Evolutionary conservation across 1,140 invertebrate species (phyloP), one percentile per base, ranked within the genome.

Genomic region (Scylla paramamosain): DNA sequence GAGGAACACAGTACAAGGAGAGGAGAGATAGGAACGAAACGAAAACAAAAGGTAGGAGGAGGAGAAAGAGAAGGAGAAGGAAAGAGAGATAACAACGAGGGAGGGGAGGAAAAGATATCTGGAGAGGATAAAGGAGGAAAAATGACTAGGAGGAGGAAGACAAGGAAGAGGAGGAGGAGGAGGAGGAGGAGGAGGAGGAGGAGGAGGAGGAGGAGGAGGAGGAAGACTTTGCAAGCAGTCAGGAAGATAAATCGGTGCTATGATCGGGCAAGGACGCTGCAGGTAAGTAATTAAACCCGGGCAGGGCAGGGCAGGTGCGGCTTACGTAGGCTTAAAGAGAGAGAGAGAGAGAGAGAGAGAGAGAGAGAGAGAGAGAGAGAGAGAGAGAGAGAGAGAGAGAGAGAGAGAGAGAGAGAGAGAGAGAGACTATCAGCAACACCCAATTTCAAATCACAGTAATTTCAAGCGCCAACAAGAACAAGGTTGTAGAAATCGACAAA

Each of bases 301-400:
- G 52, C 10, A 20, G 10, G 16, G 12, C 52, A 59, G 52, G 52
- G 39, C 39, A 39, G 39, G 39, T 1, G 6, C 6, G 39, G 39
- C 39, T 39, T 39, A 39, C 3, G 10, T 59, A 59, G 52, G 52
- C 52, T 14, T 12, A 77, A 20, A 77, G 67, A 77, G 67, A 77
- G 67, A 77, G 67, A 77, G 67, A 77, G 67, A 77, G 67, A 77
- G 67, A 77, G 67, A 77, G 67, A 77, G 67, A 77, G 67, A 77
- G 67, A 77, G 67, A 77, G 67, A 77, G 67, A 77, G 67, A 77
- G 67, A 77, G 67, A 77, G 67, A 77, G 67, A 77, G 67, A 77
- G 67, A 77, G 67, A 77, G 67, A 77, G 67, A 77, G 67, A 77
- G 67, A 77, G 67, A 77, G 67, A 77, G 67, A 77, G 67, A 77